Evolutionary conservation across 2,888 invertebrate species (phyloP).

Genomic region (Strigamia maritima): DNA sequence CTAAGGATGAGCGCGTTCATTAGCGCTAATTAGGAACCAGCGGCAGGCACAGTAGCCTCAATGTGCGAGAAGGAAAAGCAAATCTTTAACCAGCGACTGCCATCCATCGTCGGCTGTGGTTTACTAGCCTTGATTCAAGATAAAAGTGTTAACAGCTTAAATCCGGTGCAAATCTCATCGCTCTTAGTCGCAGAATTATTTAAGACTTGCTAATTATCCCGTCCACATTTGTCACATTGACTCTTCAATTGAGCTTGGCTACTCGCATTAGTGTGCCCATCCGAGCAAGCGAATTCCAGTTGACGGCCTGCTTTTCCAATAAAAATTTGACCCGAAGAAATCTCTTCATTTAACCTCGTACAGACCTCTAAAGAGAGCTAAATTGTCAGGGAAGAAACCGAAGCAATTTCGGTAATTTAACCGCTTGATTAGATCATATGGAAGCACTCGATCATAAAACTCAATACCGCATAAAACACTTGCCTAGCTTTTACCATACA

Average conservation of each 20-base stretch:
- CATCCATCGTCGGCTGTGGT: neutral
- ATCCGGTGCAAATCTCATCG: neutral
- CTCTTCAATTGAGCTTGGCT: neutral
- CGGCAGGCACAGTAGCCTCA: neutral
- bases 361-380: neutral
- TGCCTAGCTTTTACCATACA: neutral
- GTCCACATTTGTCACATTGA: slow-evolving; percentile 7
- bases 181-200: neutral
- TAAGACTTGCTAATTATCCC: slow-evolving; percentile 1
- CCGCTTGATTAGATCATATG: slow-evolving; percentile 20
- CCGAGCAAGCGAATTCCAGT: slow-evolving; percentile 2
- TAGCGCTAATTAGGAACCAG: slow-evolving; percentile 24
- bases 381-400: neutral
- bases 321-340: slow-evolving; percentile 17
- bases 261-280: neutral
- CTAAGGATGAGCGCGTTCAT: slow-evolving; percentile 26
- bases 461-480: neutral
- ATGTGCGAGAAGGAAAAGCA: neutral
- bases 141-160: neutral
- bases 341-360: slow-evolving; percentile 18
- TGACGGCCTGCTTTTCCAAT: neutral
- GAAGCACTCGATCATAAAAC: neutral
- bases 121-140: neutral
- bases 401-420: neutral
- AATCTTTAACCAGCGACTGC: slow-evolving; percentile 11